Conservation (phyloP, 2,113 vertebrate genomes). For the Platysteira castanea region DNA sequence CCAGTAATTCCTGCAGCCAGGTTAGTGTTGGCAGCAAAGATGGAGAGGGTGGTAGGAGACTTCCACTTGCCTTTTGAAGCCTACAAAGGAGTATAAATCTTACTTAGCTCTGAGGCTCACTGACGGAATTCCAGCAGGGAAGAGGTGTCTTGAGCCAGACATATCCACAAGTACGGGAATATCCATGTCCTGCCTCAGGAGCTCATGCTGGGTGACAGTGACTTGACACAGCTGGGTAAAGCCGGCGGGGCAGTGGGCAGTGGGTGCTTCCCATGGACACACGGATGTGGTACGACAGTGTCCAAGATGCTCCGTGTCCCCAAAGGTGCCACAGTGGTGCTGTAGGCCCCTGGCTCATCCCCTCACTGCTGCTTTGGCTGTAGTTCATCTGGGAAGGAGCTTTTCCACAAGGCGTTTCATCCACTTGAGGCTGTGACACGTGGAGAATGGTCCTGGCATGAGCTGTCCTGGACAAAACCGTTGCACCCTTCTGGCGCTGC, state of each 20-base stretch:
- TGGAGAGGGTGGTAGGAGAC: neutral
- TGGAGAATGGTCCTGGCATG: neutral
- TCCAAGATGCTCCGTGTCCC: fast-evolving
- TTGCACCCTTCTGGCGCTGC: neutral
- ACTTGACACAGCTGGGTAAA: neutral
- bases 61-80: neutral
- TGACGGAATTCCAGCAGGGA: neutral
- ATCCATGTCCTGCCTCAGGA: neutral
- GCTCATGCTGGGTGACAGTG: neutral
- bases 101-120: neutral
- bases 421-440: no score
- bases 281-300: fast-evolving
- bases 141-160: neutral
- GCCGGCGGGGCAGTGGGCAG: neutral
- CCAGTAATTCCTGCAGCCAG: neutral
- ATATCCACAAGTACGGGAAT: neutral
- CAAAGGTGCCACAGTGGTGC: neutral
- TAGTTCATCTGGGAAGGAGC: neutral
- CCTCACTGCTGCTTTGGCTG: neutral
- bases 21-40: neutral
- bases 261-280: neutral
- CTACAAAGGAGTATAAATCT: neutral
- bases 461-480: neutral
- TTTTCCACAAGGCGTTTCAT: neutral
- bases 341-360: neutral